Base-by-base conservation (phyloP, 2,113 vertebrate genomes). In the Vireo altiloquus region DNA sequence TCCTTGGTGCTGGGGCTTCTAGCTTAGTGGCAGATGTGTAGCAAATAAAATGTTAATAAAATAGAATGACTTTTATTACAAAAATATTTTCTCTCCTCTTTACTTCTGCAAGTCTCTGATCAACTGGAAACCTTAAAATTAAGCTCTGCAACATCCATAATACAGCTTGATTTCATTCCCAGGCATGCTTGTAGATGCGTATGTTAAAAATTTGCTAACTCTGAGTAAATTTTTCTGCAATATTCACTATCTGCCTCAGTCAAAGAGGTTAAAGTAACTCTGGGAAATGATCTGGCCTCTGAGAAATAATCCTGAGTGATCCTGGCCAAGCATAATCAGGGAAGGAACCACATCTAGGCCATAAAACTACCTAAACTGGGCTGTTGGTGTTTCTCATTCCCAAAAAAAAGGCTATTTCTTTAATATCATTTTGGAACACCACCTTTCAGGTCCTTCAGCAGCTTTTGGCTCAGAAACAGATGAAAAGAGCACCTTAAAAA, bases 1-100 rank as follows among this genome's bases (percentile, higher is more conserved):
- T 40, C 27, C 9, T 84, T 85, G 54, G 14, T 90, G 24, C 25
- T 74, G 42, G 35, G 35, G 24, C 47, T 91, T 95, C 35, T 31
- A 54, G 33, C 40, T 74, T 70, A 52, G 47, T 31, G 14, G 46
- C 89, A 97, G 91, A 77, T 70, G 50, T 57, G 90, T 54, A 77
- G 78, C 30, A 90, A 90, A 94, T 60, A 84, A 86, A 76, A 90
- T 18, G 6, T 92, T 92, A 88, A 93, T 90, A 93, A 93, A 96
- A 95, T 61, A 78, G 49, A 80, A 21, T 75, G 68, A 95, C 88
- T 88, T 94, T 92, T 90, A 72, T 70, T 78, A 22, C 37, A 94
- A 81, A 84, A 90, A 68, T 16, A 39, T 14, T 59, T 91, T 88
- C 64, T 78, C 28, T 75, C 33, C 89, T 94, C 30, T 84, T 89